Conservation (phyloP, 1,140 invertebrate genomes). For the Thalassaphorura encarpata region DNA sequence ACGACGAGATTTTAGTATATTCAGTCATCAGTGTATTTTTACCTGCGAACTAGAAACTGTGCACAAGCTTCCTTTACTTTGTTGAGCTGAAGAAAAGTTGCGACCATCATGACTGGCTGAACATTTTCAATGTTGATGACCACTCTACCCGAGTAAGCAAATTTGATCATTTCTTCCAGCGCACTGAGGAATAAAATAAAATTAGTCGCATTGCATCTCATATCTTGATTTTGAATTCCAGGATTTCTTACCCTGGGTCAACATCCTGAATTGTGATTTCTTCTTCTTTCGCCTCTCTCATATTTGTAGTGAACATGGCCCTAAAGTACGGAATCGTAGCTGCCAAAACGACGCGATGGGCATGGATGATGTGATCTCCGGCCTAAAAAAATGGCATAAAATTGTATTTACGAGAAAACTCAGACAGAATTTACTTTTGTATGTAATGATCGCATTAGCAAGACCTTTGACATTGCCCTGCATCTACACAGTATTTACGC, state of each 20-base stretch:
- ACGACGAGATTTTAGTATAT: too few relatives aligned
- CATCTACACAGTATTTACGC: too few relatives aligned
- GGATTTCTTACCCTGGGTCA: slow-evolving; percentile 54
- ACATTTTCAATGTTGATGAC: slow-evolving; percentile 70
- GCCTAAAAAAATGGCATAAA: slow-evolving; percentile 47
- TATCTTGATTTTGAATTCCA: too few relatives aligned
- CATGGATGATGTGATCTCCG: slow-evolving; percentile 65
- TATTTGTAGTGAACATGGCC: slow-evolving; percentile 83
- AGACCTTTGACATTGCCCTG: too few relatives aligned
- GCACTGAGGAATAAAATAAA: slow-evolving; percentile 57
- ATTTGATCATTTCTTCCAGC: slow-evolving; percentile 72
- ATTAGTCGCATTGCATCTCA: too few relatives aligned
- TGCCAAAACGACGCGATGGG: slow-evolving; percentile 73
- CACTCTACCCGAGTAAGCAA: slow-evolving; percentile 73
- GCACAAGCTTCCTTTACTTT: slow-evolving; percentile 76
- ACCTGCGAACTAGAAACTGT: slow-evolving; percentile 62
- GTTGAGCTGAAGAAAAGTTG: slow-evolving; percentile 71
- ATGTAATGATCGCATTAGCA: neutral
- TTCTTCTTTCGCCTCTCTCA: slow-evolving; percentile 72
- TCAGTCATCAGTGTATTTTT: slow-evolving; percentile 11
- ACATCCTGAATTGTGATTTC: slow-evolving; percentile 74
- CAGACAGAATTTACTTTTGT: neutral
- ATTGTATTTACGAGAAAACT: slow-evolving; percentile 8
- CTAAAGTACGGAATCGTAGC: slow-evolving; percentile 84
- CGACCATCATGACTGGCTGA: slow-evolving; percentile 74